A percentile compares a stretch with the other conserved stretches of the same genome.
Evolutionary conservation across 1,140 invertebrate genomes (phyloP).

Genomic region (Drosophila santomea): DNA sequence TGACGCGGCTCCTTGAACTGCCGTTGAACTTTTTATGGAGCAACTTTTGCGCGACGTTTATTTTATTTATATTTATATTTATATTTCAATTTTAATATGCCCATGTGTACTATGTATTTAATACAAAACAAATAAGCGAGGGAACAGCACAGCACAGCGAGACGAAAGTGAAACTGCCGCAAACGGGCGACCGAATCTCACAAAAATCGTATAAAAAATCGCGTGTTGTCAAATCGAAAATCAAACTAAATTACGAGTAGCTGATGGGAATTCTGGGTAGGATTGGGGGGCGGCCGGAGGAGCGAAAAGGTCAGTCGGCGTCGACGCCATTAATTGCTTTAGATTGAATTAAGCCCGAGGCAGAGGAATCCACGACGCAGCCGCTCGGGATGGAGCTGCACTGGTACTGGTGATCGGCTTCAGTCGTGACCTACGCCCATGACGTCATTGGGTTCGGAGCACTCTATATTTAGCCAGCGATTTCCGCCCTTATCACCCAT

Average conservation of each 20-base stretch:
- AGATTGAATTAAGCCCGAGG: constrained; percentile 75
- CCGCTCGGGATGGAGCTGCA: constrained; percentile 13
- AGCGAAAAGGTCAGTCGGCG: constrained; percentile 64
- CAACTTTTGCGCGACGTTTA: constrained; percentile 42
- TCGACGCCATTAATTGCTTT: constrained; percentile 76
- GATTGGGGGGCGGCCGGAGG: constrained; percentile 1
- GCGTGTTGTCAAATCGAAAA: constrained; percentile 67
- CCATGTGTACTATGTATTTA: constrained; percentile 7
- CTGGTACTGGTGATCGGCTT: not conserved
- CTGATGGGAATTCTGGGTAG: constrained; percentile 1
- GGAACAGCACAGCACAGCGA: not conserved
- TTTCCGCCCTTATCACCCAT: constrained; percentile 62
- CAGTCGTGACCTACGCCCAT: constrained; percentile 39
- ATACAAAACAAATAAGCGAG: constrained; percentile 22
- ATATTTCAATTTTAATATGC: constrained; percentile 22
- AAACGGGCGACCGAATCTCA: constrained; percentile 26
- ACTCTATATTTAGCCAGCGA: constrained; percentile 55
- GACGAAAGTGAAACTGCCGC: constrained; percentile 69
- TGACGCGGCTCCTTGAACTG: constrained; percentile 58
- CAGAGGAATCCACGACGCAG: constrained; percentile 8
- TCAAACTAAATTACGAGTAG: constrained; percentile 58
- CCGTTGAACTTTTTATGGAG: constrained; percentile 66
- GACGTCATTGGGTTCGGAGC: constrained; percentile 49
- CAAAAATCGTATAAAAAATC: constrained; percentile 36
- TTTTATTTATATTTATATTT: constrained; percentile 29